Conservation (phyloP, 2,113 vertebrate genomes). For the Phalacrocorax pelagicus region DNA sequence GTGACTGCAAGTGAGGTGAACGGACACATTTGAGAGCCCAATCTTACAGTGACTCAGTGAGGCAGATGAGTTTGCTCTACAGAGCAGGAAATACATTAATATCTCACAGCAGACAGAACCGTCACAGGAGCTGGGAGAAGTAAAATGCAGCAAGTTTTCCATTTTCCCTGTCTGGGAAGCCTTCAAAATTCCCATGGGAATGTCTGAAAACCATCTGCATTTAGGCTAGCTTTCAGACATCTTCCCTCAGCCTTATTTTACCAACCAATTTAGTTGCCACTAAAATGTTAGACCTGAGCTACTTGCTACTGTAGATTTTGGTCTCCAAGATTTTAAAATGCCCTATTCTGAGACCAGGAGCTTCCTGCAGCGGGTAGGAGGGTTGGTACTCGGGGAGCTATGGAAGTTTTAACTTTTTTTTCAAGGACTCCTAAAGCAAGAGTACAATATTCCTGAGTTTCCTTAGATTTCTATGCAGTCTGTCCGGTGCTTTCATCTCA, state of each 20-base stretch:
- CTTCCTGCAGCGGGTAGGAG: neutral
- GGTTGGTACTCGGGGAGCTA: neutral
- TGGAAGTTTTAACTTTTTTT: conserved; percentile 31
- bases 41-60: neutral
- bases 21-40: neutral
- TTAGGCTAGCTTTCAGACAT: neutral
- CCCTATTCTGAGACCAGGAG: neutral
- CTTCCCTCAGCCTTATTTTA: neutral
- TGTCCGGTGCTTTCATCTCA: conserved; percentile 44
- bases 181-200: neutral
- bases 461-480: neutral
- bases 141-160: neutral
- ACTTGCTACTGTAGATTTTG: neutral
- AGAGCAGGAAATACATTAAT: neutral
- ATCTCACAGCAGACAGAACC: neutral
- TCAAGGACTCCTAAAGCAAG: conserved; percentile 33
- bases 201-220: conserved; percentile 18
- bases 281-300: neutral
- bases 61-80: neutral
- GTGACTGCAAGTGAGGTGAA: neutral
- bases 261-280: neutral
- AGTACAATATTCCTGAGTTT: neutral
- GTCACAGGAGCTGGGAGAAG: neutral
- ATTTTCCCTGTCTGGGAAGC: neutral
- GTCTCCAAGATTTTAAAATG: neutral